Conservation (phyloP, 2,113 vertebrate species). For the Forbesichthys papilliferus region DNA sequence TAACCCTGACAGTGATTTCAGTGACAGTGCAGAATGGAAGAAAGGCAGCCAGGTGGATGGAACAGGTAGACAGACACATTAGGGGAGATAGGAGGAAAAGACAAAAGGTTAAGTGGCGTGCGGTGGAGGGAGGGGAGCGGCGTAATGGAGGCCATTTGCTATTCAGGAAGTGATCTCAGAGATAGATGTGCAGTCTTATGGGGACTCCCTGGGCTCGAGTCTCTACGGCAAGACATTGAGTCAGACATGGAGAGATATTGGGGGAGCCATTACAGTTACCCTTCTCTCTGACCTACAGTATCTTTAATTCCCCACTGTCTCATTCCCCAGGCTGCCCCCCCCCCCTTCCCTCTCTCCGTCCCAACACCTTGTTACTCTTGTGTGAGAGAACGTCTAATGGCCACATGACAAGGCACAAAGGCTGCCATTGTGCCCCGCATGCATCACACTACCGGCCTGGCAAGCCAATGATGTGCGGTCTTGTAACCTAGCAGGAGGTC, state of each 20-base stretch:
- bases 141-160: not conserved
- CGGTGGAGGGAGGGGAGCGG: not conserved
- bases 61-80: slow-evolving; percentile 10
- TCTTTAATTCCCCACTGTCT: not conserved
- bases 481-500: slow-evolving; percentile 64
- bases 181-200: slow-evolving; percentile 35
- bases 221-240: slow-evolving; percentile 23
- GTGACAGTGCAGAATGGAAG: not conserved
- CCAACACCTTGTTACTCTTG: not conserved
- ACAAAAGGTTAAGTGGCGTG: slow-evolving; percentile 30
- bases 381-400: slow-evolving; percentile 66
- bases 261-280: not conserved
- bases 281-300: not conserved
- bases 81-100: slow-evolving; percentile 9
- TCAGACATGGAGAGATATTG: slow-evolving; percentile 21
- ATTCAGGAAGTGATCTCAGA: slow-evolving; percentile 39
- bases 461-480: slow-evolving; percentile 68
- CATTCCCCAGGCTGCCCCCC: slow-evolving; percentile 63
- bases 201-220: slow-evolving; percentile 20
- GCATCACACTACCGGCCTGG: slow-evolving; percentile 72
- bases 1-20: not conserved
- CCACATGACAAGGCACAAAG: slow-evolving; percentile 79
- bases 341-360: slow-evolving; percentile 15
- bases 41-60: not conserved
- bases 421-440: slow-evolving; percentile 75